Evolutionary conservation across 2,113 vertebrate species (phyloP), one percentile per base, ranked within the genome.

Genomic region (Uropsilus gracilis): DNA sequence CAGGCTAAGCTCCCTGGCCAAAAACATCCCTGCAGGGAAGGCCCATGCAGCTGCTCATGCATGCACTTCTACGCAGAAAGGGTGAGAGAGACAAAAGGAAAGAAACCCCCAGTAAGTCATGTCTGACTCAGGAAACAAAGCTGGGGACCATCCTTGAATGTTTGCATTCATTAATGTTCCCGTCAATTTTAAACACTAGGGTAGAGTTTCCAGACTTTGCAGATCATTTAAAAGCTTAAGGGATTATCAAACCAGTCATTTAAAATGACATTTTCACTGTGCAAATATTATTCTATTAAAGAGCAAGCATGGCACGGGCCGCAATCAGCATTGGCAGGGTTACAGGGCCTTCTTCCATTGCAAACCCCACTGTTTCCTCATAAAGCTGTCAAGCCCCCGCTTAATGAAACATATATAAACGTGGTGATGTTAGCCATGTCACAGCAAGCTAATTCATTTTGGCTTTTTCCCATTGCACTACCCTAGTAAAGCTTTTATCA

Each of bases 241-340:
- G 96, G 97, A 98, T 98, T 98, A 98, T 98, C 98, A 98, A 98
- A 97, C 97, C 94, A 97, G 97, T 98, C 95, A 0, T 98, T 98
- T 98, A 97, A 98, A 98, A 98, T 98, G 97, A 98, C 98, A 97
- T 98, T 98, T 98, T 98, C 98, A 98, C 98, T 98, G 98, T 57
- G 76, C 98, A 98, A 99, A 98, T 98, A 98, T 99, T 98, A 98
- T 98, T 98, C 98, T 98, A 97, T 98, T 98, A 98, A 98, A 98
- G 98, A 98, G 97, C 95, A 81, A 59, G 89, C 94, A 98, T 98
- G 98, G 98, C 98, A 98, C 96, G 98, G 96, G 97, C 98, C 95
- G 84, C 97, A 97, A 98, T 98, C 97, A 97, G 97, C 97, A 95
- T 97, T 98, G 98, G 98, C 98, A 98, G 97, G 90, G 97, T 98